These are phyloP conservation scores for Dipus sagitta DNA, from an alignment of 2,797 vertebrate genomes.

Conservation along the genomic window DNA sequence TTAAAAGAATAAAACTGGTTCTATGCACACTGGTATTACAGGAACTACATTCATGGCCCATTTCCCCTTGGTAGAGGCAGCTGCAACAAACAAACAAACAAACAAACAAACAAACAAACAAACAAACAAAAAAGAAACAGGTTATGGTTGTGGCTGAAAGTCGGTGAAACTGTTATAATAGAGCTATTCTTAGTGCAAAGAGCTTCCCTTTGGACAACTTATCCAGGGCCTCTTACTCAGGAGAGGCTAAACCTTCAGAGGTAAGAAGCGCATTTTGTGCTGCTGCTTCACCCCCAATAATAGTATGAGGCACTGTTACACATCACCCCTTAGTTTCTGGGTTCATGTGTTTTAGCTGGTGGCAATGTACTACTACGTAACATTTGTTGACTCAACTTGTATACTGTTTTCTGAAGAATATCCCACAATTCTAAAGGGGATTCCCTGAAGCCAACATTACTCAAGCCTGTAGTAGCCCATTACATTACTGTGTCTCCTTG, in stretches of 20 bases:
- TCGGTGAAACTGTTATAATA: not conserved
- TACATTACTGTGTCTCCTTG: not conserved
- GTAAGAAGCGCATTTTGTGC: not conserved
- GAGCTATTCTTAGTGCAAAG: not conserved
- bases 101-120: too few relatives aligned
- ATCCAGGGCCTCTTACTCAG: not conserved
- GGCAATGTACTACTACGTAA: not conserved
- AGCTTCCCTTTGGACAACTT: not conserved
- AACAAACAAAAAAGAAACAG: not conserved
- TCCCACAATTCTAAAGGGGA: not conserved
- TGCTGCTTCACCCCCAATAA: not conserved
- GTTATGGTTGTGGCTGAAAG: not conserved
- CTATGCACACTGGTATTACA: not conserved
- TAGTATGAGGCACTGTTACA: too few relatives aligned
- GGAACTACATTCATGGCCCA: not conserved
- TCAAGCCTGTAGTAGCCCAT: not conserved
- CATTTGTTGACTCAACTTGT: not conserved
- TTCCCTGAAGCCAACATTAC: not conserved
- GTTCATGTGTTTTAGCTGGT: not conserved
- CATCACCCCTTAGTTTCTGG: not conserved
- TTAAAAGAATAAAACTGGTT: not conserved
- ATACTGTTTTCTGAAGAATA: not conserved
- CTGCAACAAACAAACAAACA: not conserved
- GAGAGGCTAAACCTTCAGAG: not conserved
- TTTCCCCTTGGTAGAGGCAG: not conserved